Evolutionary conservation across 2,797 vertebrate species (phyloP), one percentile per base, ranked within the genome.

Genomic region (Sebastes melanostomus): DNA sequence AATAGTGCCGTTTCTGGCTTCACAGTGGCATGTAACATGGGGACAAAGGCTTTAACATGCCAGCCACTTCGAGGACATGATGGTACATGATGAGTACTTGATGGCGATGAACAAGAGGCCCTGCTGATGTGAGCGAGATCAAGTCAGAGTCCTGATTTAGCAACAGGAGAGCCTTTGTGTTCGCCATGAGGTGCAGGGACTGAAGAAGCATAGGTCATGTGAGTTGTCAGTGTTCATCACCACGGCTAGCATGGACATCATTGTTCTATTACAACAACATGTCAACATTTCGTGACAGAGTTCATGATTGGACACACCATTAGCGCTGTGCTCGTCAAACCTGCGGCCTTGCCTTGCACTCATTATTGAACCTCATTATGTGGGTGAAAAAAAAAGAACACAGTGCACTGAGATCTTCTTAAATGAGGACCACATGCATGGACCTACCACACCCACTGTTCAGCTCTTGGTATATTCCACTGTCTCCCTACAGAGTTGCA

Each of bases 161-260:
- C 76, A 82, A 91, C 90, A 90, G 92, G 81, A 82, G 74, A 77
- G 78, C 81, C 83, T 87, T 92, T 93, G 93, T 91, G 82, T 82
- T 58, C 2, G 14, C 72, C 25, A 18, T 67, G 77, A 80, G 73
- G 81, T 61, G 14, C 87, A 29, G 60, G 70, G 62, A 71, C 75
- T 18, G 25, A 74, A 67, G 82, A 62, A 75, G 84, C 88, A 80
- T 52, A 77, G 92, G 90, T 93, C 92, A 89, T 92, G 86, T 89
- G 90, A 92, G 86, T 85, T 92, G 93, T 82, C 91, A 92, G 82
- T 69, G 78, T 88, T 93, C 88, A 91, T 89, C 90, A 92, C 36
- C 70, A 66, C 22, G 9, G 66, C 77, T 18, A 55, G 66, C 20
- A 6, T 71, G 78, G 76, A 90, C 76, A 10, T 69, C 65, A 89